These are phyloP conservation scores for Hippocampus abdominalis DNA, from an alignment of 2,113 vertebrate genomes.

Conservation along the genomic window DNA sequence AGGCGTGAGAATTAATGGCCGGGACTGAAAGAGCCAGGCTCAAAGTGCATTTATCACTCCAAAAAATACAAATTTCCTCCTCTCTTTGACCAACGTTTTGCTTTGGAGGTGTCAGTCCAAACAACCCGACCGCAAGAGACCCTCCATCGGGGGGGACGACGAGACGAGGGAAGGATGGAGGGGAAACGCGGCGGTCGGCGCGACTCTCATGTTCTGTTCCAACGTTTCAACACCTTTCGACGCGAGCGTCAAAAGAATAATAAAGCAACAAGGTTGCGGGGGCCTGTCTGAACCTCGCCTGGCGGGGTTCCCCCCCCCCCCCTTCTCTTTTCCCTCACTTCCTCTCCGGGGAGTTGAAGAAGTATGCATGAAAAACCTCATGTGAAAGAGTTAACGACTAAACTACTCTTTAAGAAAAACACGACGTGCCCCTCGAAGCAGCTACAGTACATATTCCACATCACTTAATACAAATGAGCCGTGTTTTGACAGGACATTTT, in stretches of 20 bases:
- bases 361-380: constrained; percentile 70
- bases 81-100: constrained; percentile 74
- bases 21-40: constrained; percentile 57
- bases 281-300: constrained; percentile 78
- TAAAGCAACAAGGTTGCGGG: constrained; percentile 76
- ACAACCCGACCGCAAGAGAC: constrained; percentile 77
- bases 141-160: constrained; percentile 44
- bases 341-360: constrained; percentile 69
- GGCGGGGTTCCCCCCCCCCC: constrained; percentile 66
- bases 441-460: constrained; percentile 1
- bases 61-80: constrained; percentile 70
- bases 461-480: constrained; percentile 1
- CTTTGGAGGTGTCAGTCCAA: constrained; percentile 80
- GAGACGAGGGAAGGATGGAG: constrained; percentile 11
- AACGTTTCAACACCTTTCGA: constrained; percentile 81
- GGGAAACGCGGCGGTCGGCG: constrained; percentile 69
- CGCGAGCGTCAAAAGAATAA: constrained; percentile 79
- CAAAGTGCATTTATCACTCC: constrained; percentile 71
- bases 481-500: constrained; percentile 9
- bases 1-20: constrained; percentile 8
- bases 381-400: constrained; percentile 29
- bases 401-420: constrained; percentile 55
- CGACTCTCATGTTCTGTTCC: constrained; percentile 81
- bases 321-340: constrained; percentile 51
- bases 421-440: neutral